Evolutionary conservation across 2,113 vertebrate species (phyloP), one percentile per base, ranked within the genome.

Genomic region (Perca schrenkii): DNA sequence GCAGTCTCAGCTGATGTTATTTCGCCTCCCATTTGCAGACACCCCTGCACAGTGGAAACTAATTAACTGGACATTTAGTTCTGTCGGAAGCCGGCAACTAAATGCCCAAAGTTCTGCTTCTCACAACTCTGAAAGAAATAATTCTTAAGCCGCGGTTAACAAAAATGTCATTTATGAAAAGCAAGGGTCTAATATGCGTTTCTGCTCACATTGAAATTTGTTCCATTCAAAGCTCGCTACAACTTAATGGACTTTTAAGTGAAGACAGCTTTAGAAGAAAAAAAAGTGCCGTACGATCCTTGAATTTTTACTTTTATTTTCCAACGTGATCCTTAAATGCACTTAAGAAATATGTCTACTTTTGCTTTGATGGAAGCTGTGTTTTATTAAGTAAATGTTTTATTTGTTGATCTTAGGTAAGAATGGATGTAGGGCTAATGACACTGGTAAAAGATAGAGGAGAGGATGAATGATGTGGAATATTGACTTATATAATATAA

Each of bases 21-120:
- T 82, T 49, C 58, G 36, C 79, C 63, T 82, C 77, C 80, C 58
- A 70, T 85, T 91, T 75, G 70, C 83, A 70, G 80, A 87, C 56
- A 22, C 62, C 73, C 71, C 36, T 25, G 62, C 86, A 60, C 63
- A 67, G 83, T 57, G 63, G 74, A 90, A 91, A 91, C 83, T 91
- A 94, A 93, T 94, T 91, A 94, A 92, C 88, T 76, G 85, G 83
- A 90, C 91, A 89, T 93, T 92, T 90, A 89, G 79, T 87, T 86
- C 85, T 82, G 89, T 88, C 79, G 54, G 82, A 82, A 83, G 80
- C 66, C 67, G 6, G 81, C 77, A 74, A 89, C 86, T 73, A 83
- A 85, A 87, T 52, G 79, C 75, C 80, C 76, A 79, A 92, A 90
- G 89, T 91, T 92, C 73, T 68, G 82, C 79, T 87, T 76, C 64